These are phyloP conservation scores for Cydia splendana DNA, from an alignment of 1,140 invertebrate species.

Conservation along the genomic window DNA sequence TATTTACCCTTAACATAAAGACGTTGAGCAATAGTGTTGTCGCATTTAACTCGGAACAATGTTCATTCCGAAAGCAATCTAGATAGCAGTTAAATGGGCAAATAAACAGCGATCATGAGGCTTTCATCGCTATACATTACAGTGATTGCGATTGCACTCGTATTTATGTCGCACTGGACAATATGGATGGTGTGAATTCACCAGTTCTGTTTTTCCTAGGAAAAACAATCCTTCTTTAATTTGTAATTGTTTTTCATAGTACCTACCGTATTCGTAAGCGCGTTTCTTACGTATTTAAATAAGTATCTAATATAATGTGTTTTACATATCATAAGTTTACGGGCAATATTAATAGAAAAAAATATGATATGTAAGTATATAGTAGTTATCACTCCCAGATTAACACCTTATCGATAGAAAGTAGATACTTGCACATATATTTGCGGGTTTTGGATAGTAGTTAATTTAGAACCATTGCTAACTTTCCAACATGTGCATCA, in stretches of 20 bases:
- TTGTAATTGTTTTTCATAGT: neutral
- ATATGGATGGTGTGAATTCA: conserved; percentile 20
- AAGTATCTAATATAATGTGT: no score
- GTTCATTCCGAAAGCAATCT: conserved; percentile 26
- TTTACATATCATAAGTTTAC: no score
- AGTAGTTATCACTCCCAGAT: no score
- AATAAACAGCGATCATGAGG: conserved; percentile 45
- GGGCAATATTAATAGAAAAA: neutral
- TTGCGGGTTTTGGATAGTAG: neutral
- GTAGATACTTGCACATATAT: no score
- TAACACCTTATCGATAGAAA: no score
- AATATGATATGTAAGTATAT: no score
- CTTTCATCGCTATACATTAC: conserved; percentile 46
- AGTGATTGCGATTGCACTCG: conserved; percentile 36
- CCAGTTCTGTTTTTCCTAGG: neutral
- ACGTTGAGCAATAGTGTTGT: neutral
- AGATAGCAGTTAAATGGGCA: conserved; percentile 45
- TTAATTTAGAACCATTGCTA: neutral
- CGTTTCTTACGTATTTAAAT: neutral
- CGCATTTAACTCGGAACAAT: conserved; percentile 26
- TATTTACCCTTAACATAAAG: neutral
- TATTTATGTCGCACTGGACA: conserved; percentile 38
- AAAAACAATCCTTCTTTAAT: neutral
- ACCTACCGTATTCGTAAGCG: neutral
- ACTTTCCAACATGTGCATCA: conserved; percentile 3